Evolutionary conservation across 2,888 invertebrate genomes (phyloP), one percentile per base, ranked within the genome.

Genomic region (Oegoconia quadripuncta): DNA sequence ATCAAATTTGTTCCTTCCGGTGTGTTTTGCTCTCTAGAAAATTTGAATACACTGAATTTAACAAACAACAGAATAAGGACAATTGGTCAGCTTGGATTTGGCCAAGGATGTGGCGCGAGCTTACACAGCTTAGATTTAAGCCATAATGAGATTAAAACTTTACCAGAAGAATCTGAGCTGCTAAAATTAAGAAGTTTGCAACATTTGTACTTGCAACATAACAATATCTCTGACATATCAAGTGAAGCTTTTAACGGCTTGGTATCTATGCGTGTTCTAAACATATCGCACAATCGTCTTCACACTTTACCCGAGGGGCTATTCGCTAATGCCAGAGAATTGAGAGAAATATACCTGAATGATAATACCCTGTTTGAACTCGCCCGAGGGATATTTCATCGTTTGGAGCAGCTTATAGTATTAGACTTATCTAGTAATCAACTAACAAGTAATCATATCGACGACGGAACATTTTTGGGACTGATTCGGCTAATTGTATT

Each of bases 341-440:
- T 95, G 39, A 90, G 94, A 44, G 95, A 96, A 79, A 90, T 96
- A 46, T 93, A 95, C 67, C 78, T 96, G 49, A 94, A 95, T 62
- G 93, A 95, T 77, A 97, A 97, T 73, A 93, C 93, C 43, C 84
- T 97, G 42, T 93, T 91, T 64, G 93, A 95, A 64, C 81, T 97
- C 44, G 94, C 96, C 33, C 92, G 93, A 56, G 94, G 95, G 20
- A 89, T 96, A 41, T 94, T 97, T 76, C 94, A 95, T 53, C 91
- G 94, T 1, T 86, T 97, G 42, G 95, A 95, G 64, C 95, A 95
- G 71, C 88, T 97, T 56, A 88, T 96, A 50, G 93, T 96, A 34
- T 88, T 97, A 48, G 95, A 97, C 75, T 79, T 97, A 56, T 94
- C 94, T 26, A 93, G 92, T 55, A 97, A 97, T 81, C 94, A 94